These are phyloP conservation scores for Agraylea sexmaculata DNA, from an alignment of 1,140 invertebrate genomes.

Conservation along the genomic window DNA sequence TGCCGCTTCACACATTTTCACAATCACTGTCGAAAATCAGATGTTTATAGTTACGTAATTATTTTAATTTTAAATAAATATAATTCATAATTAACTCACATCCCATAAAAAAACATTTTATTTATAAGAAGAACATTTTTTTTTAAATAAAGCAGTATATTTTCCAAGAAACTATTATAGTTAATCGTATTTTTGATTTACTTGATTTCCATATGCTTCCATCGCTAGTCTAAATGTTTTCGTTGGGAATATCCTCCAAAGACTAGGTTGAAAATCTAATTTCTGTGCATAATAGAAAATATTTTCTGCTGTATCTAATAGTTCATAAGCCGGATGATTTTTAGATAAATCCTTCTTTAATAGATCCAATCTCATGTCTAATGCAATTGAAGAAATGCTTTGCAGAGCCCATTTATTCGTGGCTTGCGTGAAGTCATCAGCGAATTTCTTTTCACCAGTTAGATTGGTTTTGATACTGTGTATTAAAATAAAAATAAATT, in stretches of 20 bases:
- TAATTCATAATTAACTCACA: too few relatives aligned
- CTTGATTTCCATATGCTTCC: slow-evolving; percentile 30
- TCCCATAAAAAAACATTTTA: too few relatives aligned
- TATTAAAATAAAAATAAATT: too few relatives aligned
- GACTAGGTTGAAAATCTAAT: slow-evolving; percentile 47
- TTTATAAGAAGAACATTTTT: too few relatives aligned
- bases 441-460: slow-evolving; percentile 41
- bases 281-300: slow-evolving; percentile 46
- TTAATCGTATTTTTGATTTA: too few relatives aligned
- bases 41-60: too few relatives aligned
- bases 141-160: too few relatives aligned
- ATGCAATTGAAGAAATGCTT: slow-evolving; percentile 52
- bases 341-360: slow-evolving; percentile 36
- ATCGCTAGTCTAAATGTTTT: slow-evolving; percentile 42
- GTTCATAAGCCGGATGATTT: slow-evolving; percentile 41
- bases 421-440: slow-evolving; percentile 45
- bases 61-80: too few relatives aligned
- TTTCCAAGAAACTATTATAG: too few relatives aligned
- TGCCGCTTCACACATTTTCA: too few relatives aligned
- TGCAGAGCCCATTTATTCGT: slow-evolving; percentile 58
- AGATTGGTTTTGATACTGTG: slow-evolving; percentile 41
- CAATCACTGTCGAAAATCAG: too few relatives aligned
- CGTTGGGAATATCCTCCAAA: slow-evolving; percentile 50
- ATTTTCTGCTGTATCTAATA: slow-evolving; percentile 47
- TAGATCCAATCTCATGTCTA: slow-evolving; percentile 54